A percentile compares a stretch with the other conserved stretches of the same genome.
Evolutionary conservation across 2,888 invertebrate genomes (phyloP).

Genomic region (Branchellion lobata): DNA sequence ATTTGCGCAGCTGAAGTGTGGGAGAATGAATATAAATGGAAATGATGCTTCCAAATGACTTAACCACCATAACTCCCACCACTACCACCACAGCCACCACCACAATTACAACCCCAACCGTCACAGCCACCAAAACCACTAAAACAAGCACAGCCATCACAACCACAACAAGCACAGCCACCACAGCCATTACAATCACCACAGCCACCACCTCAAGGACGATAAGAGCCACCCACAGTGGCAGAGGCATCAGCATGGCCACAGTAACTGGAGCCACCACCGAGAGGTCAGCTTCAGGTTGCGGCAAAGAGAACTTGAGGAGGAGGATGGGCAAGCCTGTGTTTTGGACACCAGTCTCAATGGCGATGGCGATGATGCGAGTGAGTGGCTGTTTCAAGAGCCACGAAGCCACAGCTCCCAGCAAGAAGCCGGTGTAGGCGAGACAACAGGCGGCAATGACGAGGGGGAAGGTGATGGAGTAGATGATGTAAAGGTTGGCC

Average conservation of each 20-base stretch:
- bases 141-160: too few relatives aligned
- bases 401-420: slow-evolving; percentile 55
- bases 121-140: too few relatives aligned
- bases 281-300: slow-evolving; percentile 84
- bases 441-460: slow-evolving; percentile 55
- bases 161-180: too few relatives aligned
- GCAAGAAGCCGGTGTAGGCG: slow-evolving; percentile 58
- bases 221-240: slow-evolving; percentile 48
- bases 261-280: slow-evolving; percentile 64
- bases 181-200: too few relatives aligned
- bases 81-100: too few relatives aligned
- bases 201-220: slow-evolving; percentile 46
- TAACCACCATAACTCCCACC: too few relatives aligned
- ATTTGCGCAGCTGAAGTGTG: too few relatives aligned
- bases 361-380: slow-evolving; percentile 72
- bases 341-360: slow-evolving; percentile 83
- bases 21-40: too few relatives aligned
- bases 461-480: slow-evolving; percentile 71
- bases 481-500: slow-evolving; percentile 84
- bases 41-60: too few relatives aligned
- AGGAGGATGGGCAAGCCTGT: slow-evolving; percentile 88
- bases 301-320: slow-evolving; percentile 75
- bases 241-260: slow-evolving; percentile 52
- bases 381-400: slow-evolving; percentile 55
- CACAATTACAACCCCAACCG: too few relatives aligned